Conservation (phyloP, 2,797 vertebrate genomes). For the Premnoplex brunnescens region DNA sequence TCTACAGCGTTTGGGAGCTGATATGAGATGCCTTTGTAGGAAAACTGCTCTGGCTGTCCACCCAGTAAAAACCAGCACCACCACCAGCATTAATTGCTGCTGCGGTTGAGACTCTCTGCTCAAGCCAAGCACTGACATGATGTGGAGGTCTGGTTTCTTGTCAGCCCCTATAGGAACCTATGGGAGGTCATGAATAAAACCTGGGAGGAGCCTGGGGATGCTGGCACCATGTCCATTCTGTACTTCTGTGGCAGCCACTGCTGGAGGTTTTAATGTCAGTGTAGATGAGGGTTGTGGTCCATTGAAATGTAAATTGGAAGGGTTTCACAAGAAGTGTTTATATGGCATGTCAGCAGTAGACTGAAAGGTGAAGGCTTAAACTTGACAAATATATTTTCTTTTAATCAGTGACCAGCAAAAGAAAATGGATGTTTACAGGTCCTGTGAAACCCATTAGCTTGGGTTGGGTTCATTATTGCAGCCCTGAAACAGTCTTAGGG, state of each 20-base stretch:
- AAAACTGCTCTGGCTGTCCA: neutral
- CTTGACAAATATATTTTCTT: slow-evolving; percentile 6
- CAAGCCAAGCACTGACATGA: neutral
- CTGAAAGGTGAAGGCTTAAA: slow-evolving; percentile 25
- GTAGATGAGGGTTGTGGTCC: neutral
- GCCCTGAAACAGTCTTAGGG: neutral
- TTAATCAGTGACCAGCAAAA: neutral
- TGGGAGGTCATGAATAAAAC: neutral
- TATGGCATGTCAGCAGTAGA: neutral
- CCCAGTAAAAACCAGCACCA: neutral
- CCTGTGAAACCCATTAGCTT: neutral
- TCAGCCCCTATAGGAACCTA: neutral
- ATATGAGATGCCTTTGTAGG: neutral
- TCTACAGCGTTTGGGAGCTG: neutral
- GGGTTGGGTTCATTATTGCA: neutral
- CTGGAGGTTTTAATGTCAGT: neutral
- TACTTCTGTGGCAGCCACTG: neutral
- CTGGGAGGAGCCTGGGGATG: neutral
- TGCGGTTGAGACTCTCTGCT: neutral
- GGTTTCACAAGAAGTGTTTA: neutral
- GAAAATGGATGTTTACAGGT: neutral
- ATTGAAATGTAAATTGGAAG: neutral
- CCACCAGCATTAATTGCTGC: neutral
- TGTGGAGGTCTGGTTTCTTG: neutral
- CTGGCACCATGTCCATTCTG: rapidly evolving